A percentile compares a stretch with the other conserved stretches of the same genome.
Evolutionary conservation across 2,113 vertebrate genomes (phyloP).

Genomic region (Xenopus borealis): DNA sequence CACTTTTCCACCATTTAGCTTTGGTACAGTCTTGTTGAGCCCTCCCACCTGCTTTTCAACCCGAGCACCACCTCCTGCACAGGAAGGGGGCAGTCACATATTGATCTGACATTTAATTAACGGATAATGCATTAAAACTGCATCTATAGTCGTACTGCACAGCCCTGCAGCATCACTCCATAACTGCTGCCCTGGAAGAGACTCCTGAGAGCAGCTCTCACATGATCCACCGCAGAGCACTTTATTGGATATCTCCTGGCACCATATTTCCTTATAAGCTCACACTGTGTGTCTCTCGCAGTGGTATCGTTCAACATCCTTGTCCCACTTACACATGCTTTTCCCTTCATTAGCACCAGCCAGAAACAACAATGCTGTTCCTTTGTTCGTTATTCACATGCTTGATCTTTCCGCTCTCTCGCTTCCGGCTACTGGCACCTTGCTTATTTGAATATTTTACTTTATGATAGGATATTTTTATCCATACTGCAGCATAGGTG

Average conservation of each 20-base stretch:
- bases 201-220: slow-evolving; percentile 36
- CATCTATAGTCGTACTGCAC: slow-evolving; percentile 51
- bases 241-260: not conserved
- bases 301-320: slow-evolving; percentile 14
- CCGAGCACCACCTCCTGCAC: slow-evolving; percentile 16
- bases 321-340: slow-evolving; percentile 17
- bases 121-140: slow-evolving; percentile 57
- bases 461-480: no score
- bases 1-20: slow-evolving; percentile 22
- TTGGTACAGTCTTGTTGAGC: slow-evolving; percentile 24
- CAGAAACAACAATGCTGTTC: not conserved
- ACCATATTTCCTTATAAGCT: not conserved
- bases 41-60: slow-evolving; percentile 6
- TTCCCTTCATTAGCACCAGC: slow-evolving; percentile 15
- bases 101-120: slow-evolving; percentile 35
- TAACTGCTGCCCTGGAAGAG: slow-evolving; percentile 8
- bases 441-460: no score
- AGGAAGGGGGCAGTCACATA: slow-evolving; percentile 28
- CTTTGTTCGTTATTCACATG: not conserved
- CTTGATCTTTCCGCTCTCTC: no score
- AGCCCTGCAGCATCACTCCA: slow-evolving; percentile 41
- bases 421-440: no score
- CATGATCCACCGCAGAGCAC: slow-evolving; percentile 1
- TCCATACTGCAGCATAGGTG: no score
- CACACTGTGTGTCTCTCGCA: not conserved